phyloP scores from a whole-genome alignment of 2,888 invertebrate genomes.

The Epinotia ramella region DNA sequence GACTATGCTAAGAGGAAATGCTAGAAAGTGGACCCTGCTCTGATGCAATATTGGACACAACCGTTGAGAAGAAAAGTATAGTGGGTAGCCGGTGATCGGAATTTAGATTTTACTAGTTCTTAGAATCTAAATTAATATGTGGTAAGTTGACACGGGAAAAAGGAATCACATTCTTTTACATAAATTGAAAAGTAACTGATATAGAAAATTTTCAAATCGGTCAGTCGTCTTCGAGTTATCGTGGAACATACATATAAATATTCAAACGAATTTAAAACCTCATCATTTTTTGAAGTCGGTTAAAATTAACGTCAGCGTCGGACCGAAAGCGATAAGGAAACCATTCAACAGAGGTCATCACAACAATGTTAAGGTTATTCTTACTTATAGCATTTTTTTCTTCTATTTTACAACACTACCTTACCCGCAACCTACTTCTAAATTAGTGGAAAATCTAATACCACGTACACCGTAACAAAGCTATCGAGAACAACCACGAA shows the following conservation, averaged over 20 bases:
- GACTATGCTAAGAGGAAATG: not conserved
- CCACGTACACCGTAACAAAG: slow-evolving; percentile 7
- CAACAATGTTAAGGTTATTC: not conserved
- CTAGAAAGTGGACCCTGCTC: not conserved
- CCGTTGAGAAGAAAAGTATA: not conserved
- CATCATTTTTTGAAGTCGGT: too few relatives aligned
- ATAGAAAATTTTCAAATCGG: not conserved
- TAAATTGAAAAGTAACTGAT: not conserved
- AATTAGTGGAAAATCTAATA: slow-evolving; percentile 1
- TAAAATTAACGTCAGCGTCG: not conserved
- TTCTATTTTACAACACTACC: not conserved
- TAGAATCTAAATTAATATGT: not conserved
- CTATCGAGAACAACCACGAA: not conserved
- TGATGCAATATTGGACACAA: not conserved
- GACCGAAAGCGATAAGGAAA: not conserved
- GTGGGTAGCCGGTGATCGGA: not conserved
- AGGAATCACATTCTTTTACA: not conserved
- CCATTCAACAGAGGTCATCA: not conserved
- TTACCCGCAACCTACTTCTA: not conserved
- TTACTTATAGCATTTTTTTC: not conserved
- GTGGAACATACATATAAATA: too few relatives aligned
- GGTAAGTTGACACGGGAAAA: not conserved
- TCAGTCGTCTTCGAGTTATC: too few relatives aligned
- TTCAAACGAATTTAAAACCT: too few relatives aligned
- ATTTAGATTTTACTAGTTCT: not conserved